Evolutionary conservation across 2,797 vertebrate species (phyloP).

Genomic region (Pipistrellus kuhlii): DNA sequence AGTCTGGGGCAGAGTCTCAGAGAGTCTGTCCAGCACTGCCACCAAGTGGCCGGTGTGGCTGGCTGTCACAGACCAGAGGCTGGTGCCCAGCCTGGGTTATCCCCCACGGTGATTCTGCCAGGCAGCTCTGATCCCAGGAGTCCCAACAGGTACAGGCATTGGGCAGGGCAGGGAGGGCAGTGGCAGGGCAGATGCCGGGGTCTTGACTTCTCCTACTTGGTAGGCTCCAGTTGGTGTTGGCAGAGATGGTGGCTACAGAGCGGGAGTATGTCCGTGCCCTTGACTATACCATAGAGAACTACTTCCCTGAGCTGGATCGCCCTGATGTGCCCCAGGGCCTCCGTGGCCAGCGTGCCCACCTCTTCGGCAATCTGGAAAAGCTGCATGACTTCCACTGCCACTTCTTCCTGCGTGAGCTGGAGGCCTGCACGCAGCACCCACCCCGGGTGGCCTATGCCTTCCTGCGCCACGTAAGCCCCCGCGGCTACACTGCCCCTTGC

Average conservation of each 20-base stretch:
- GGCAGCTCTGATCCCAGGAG: conserved; percentile 63
- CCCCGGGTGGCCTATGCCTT: conserved; percentile 95
- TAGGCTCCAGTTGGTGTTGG: conserved; percentile 94
- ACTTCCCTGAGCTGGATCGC: conserved; percentile 97
- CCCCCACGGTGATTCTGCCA: conserved; percentile 86
- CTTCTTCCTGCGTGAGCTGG: conserved; percentile 96
- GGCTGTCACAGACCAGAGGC: conserved; percentile 87
- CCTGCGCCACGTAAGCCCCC: conserved; percentile 92
- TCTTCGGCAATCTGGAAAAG: conserved; percentile 98
- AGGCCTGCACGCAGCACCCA: conserved; percentile 95
- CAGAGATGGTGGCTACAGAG: conserved; percentile 97
- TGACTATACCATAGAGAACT: conserved; percentile 93
- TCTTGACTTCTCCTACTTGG: conserved; percentile 55
- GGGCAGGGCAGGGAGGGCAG: conserved; percentile 54
- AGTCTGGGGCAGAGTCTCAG: conserved; percentile 87
- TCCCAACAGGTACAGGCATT: conserved; percentile 69
- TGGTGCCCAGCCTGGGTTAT: conserved; percentile 89
- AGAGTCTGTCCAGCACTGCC: conserved; percentile 88
- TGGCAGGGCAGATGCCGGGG: not conserved
- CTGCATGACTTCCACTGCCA: conserved; percentile 96
- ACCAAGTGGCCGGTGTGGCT: conserved; percentile 89
- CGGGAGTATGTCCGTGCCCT: conserved; percentile 95
- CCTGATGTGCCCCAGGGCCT: conserved; percentile 95
- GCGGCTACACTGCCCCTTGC: not conserved
- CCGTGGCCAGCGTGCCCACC: conserved; percentile 93